Conservation (phyloP, 2,113 vertebrate genomes). For the Hydrochoerus hydrochaeris region DNA sequence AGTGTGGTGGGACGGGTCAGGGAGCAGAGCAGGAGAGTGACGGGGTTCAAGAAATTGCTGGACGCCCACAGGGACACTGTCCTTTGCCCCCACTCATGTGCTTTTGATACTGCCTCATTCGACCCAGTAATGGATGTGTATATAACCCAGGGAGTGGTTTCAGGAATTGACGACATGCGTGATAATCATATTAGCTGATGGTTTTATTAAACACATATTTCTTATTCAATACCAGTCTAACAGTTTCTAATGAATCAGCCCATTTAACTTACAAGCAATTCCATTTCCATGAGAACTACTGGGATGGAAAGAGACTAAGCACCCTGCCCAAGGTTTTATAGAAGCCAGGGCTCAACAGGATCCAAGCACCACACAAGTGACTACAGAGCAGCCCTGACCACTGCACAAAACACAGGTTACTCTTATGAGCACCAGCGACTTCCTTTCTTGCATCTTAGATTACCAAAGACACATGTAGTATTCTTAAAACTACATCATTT, state of each 20-base stretch:
- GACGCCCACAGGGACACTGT: too few relatives aligned
- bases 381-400: fast-evolving
- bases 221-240: not conserved
- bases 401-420: fast-evolving
- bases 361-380: fast-evolving
- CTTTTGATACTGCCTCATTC: too few relatives aligned
- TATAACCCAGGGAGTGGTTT: too few relatives aligned
- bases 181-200: too few relatives aligned
- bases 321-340: not conserved
- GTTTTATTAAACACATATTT: not conserved
- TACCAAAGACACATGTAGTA: not conserved
- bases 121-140: not conserved
- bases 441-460: too few relatives aligned
- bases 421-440: fast-evolving
- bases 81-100: not conserved
- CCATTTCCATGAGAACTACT: not conserved
- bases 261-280: not conserved
- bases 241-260: not conserved
- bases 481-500: not conserved
- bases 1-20: fast-evolving
- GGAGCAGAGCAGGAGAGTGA: not conserved
- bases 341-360: not conserved
- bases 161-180: not conserved
- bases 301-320: not conserved
- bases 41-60: too few relatives aligned